Percentiles rank a stretch among this genome's conserved stretches.
These are phyloP conservation scores for Melangyna quadrimaculata DNA, from an alignment of 2,888 invertebrate genomes.

Conservation along the genomic window DNA sequence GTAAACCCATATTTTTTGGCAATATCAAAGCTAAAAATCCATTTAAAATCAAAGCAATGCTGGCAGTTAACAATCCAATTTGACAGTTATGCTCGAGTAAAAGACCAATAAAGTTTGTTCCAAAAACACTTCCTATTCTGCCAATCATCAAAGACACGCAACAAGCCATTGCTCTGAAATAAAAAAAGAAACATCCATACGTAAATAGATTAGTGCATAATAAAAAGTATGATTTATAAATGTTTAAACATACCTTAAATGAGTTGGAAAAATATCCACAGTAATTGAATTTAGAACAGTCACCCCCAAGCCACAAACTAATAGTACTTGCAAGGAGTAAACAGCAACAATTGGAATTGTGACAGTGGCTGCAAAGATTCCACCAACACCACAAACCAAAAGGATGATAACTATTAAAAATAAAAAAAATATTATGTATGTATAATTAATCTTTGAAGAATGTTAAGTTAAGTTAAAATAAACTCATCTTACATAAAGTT, in stretches of 20 bases:
- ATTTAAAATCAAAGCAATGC: conserved; percentile 59
- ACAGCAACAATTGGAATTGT: conserved; percentile 50
- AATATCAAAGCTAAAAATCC: conserved; percentile 66
- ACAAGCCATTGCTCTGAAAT: conserved; percentile 75
- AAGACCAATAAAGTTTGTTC: conserved; percentile 71
- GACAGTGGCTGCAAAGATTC: conserved; percentile 34
- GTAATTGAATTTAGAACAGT: conserved; percentile 58
- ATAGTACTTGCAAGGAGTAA: conserved; percentile 31
- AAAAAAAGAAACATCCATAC: conserved; percentile 69
- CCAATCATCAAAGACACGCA: conserved; percentile 74
- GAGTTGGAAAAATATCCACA: conserved; percentile 61
- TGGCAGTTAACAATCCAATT: conserved; percentile 64
- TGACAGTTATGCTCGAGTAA: conserved; percentile 73
- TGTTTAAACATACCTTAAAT: conserved; percentile 29
- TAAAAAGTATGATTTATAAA: neutral
- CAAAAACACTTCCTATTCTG: conserved; percentile 73
- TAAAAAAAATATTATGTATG: neutral
- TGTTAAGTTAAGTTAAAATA: neutral
- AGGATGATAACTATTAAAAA: conserved; percentile 46
- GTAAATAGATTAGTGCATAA: too few relatives aligned
- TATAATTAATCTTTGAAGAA: neutral
- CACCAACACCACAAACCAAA: conserved; percentile 46
- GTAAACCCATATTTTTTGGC: conserved; percentile 44
- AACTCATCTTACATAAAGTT: conserved; percentile 72
- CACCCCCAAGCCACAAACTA: conserved; percentile 47